Base-by-base conservation (phyloP, 2,888 invertebrate species). In the Dasypogon diadema region DNA sequence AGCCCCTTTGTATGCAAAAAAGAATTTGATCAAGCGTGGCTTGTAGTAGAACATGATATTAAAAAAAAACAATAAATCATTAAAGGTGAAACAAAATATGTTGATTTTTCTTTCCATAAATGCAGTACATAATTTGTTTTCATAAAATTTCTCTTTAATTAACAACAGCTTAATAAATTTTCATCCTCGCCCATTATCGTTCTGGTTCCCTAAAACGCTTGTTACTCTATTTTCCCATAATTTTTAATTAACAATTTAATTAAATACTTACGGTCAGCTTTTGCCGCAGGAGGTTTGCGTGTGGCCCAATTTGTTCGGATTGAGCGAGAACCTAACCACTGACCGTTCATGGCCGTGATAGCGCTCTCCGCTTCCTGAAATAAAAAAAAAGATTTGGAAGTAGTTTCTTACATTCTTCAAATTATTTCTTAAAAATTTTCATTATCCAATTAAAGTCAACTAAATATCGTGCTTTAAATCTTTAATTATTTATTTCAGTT, bases 291-390 rank as follows among this genome's bases (percentile, higher is more conserved):
- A 63, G 99, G 99, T 91, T 99, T 99, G 84, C 99, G 90, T 65
- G 98, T 98, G 72, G 99, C 99, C 99, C 99, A 99, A 89, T 99
- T 99, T 83, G 99, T 99, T 82, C 99, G 91, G 87, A 99, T 99
- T 83, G 97, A 95, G 82, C 99, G 91, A 81, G 96, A 96, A 46
- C 99, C 99, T 76, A 99, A 90, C 98, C 99, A 99, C 87, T 99
- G 99, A 3, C 99, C 99, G 87, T 99, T 99, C 99, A 99, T 99
- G 77, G 95, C 95, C 73, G 95, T 93, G 81, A 99, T 99, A 78
- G 99, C 99, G 81, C 95, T 96, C 87, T 99, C 99, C 77, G 99
- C 99, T 88, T 99, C 99, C 95, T 95, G 89, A 2, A 89, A 30
- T 30, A 30, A 81, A 63, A 79, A 78, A 77, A 56, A n/a, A n/a